Base-by-base conservation (phyloP, 2,113 vertebrate genomes). In the Erythrolamprus reginae region DNA sequence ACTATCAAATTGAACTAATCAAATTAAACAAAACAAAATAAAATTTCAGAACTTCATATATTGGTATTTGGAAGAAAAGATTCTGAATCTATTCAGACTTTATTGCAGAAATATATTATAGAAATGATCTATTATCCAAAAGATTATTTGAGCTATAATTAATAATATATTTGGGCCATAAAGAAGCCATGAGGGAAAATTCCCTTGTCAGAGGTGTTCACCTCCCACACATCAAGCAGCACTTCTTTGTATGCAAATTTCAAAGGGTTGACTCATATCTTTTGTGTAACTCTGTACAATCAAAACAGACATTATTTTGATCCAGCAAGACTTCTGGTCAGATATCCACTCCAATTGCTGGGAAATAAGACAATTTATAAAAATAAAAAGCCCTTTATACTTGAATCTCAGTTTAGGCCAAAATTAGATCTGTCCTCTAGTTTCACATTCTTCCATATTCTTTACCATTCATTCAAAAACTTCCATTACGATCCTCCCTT, bases 111-210 rank as follows among this genome's bases (percentile, higher is more conserved):
- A 55, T 48, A 15, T 87, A 42, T 13, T 87, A 12, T 21, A 24
- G 61, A 15, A 53, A 47, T 33, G 6, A 77, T 47, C 42, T 56
- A 65, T 38, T 82, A 23, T 24, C 65, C 56, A 38, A 82, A 90
- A 87, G 50, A 53, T 90, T 33, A 55, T 86, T 26, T 77, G 50
- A 86, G 55, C 26, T 24, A 82, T 77, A 87, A 24, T 48, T 90
- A 65, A 61, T 24, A 70, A 48, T 42, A 52, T 56, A 56, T 50
- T 82, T 87, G 51, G 55, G 53, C 42, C 21, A 61, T 21, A 70
- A 85, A 33, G 55, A n/a, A 90, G 24, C 23, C 84, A 84, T 51
- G 89, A 86, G 84, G 47, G n/a, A 70, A 90, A 90, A 86, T 50
- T 42, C 12, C 24, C 21, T 38, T 53, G 23, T 45, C 48, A 52